These are phyloP conservation scores for Metacarcinus magister DNA, from an alignment of 2,888 invertebrate genomes.

Conservation along the genomic window DNA sequence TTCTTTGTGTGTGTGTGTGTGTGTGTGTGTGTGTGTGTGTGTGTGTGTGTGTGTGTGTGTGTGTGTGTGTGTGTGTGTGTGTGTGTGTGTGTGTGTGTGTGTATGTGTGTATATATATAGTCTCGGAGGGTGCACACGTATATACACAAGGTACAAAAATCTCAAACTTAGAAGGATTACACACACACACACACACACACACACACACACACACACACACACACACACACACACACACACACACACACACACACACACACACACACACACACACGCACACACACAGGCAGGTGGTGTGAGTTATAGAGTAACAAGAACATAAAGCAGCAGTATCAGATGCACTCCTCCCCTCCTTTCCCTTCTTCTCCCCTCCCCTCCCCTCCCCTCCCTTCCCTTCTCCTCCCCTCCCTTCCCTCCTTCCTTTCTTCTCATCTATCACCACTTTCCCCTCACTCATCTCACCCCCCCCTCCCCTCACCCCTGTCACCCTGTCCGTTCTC, in stretches of 20 bases:
- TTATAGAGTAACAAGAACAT: background rate
- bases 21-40: too few relatives aligned
- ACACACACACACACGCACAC: conserved; percentile 15
- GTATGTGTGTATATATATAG: too few relatives aligned
- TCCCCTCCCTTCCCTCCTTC: background rate
- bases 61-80: background rate
- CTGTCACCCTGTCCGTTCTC: background rate
- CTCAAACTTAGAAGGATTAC: too few relatives aligned
- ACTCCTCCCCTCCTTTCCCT: background rate
- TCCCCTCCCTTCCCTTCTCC: background rate
- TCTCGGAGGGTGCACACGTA: too few relatives aligned
- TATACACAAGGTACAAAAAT: too few relatives aligned
- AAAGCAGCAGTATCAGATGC: background rate
- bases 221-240: background rate
- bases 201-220: too few relatives aligned
- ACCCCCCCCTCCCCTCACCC: background rate
- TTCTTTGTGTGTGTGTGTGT: too few relatives aligned
- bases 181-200: too few relatives aligned
- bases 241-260: conserved; percentile 26
- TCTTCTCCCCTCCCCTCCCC: background rate
- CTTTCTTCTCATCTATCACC: background rate
- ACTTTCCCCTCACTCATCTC: background rate
- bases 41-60: too few relatives aligned
- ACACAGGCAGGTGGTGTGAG: background rate
- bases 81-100: too few relatives aligned